A percentile compares a stretch with the other conserved stretches of the same genome.
Conservation (phyloP, 2,888 invertebrate genomes). For the Saturnia pavonia region DNA sequence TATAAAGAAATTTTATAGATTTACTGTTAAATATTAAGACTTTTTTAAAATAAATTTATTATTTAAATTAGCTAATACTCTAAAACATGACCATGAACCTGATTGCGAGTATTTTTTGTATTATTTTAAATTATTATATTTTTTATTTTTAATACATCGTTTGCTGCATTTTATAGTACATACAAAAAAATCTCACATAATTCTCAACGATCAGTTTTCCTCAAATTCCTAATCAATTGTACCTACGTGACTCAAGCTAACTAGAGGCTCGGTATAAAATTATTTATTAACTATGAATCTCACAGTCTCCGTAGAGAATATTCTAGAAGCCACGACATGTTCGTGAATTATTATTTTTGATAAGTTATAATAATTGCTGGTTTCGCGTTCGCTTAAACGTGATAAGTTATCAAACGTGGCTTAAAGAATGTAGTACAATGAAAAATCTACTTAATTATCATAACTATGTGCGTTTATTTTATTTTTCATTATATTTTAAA, state of each 20-base stretch:
- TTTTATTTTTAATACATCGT: background rate
- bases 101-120: background rate
- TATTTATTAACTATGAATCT: conserved; percentile 63
- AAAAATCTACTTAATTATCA: conserved; percentile 58
- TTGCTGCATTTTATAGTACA: background rate
- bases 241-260: conserved; percentile 29
- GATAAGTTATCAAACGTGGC: conserved; percentile 36
- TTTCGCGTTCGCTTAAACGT: conserved; percentile 23
- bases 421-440: conserved; percentile 40
- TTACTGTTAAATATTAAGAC: background rate
- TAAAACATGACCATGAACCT: background rate
- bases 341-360: conserved; percentile 19
- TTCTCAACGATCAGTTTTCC: conserved; percentile 7
- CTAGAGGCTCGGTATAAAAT: conserved; percentile 58
- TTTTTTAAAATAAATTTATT: background rate
- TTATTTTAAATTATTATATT: background rate
- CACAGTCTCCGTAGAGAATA: conserved; percentile 45
- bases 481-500: conserved; percentile 59
- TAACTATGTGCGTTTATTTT: conserved; percentile 67
- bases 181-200: background rate
- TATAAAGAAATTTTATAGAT: background rate
- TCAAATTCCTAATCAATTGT: conserved; percentile 18
- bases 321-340: conserved; percentile 45
- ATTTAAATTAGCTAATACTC: background rate
- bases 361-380: conserved; percentile 38